Evolutionary conservation across 92 coral and sea anemone genomes (phyloP).

Genomic region (Siderastrea siderea): DNA sequence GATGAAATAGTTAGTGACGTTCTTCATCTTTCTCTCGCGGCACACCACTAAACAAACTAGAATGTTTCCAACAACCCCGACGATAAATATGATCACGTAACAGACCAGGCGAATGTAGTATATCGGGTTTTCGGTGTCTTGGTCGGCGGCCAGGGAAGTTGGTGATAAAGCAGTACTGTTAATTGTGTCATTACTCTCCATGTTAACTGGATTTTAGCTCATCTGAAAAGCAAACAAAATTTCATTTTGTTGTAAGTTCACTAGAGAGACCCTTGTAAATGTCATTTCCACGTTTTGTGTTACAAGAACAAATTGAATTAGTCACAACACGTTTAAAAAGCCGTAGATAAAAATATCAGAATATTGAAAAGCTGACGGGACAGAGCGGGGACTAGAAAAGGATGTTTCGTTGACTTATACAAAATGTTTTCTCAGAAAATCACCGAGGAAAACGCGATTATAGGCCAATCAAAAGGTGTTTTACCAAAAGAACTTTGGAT

Average conservation of each 20-base stretch:
- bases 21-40: constrained; percentile 95
- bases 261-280: not conserved
- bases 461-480: not conserved
- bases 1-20: constrained; percentile 95
- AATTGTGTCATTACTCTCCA: constrained; percentile 4
- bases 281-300: not conserved
- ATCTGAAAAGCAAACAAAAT: constrained; percentile 13
- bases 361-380: not conserved
- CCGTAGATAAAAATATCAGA: not conserved
- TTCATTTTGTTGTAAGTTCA: not conserved
- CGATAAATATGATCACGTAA: constrained; percentile 86
- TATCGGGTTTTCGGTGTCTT: constrained; percentile 12
- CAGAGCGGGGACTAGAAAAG: not conserved
- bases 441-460: too few relatives aligned
- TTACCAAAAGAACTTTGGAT: not conserved
- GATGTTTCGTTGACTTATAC: not conserved
- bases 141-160: not conserved
- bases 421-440: too few relatives aligned
- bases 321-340: constrained; percentile 6
- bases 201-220: not conserved
- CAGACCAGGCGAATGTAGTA: constrained; percentile 82
- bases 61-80: constrained; percentile 94
- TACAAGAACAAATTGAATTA: constrained; percentile 33
- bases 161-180: not conserved
- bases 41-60: constrained; percentile 95